Percentiles rank a stretch among this genome's conserved stretches.
Evolutionary conservation across 2,888 invertebrate genomes (phyloP).

Genomic region (Trisateles emortualis): DNA sequence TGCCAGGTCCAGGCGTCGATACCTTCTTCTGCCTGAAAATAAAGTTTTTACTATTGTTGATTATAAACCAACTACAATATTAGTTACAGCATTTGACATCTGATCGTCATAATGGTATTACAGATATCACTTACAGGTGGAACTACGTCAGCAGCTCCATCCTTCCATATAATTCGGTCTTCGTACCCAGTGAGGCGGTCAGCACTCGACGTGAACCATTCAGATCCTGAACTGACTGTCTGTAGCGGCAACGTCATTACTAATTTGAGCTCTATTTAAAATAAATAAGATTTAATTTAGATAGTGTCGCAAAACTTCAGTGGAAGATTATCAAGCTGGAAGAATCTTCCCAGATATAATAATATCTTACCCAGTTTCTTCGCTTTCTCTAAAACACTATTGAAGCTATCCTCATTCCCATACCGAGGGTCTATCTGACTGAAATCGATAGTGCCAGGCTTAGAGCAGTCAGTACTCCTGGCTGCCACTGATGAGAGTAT

Average conservation of each 20-base stretch:
- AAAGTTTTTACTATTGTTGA: not conserved
- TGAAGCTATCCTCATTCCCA: slow-evolving; percentile 89
- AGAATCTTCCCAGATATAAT: not conserved
- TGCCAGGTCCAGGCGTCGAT: slow-evolving; percentile 68
- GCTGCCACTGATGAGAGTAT: slow-evolving; percentile 70
- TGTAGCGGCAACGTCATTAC: slow-evolving; percentile 70
- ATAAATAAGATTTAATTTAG: not conserved
- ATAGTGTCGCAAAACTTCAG: too few species aligned
- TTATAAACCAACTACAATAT: too few species aligned
- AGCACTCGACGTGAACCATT: slow-evolving; percentile 91
- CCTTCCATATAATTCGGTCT: slow-evolving; percentile 92
- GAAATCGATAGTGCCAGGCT: slow-evolving; percentile 92
- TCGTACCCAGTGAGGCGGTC: slow-evolving; percentile 86
- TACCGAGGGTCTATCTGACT: slow-evolving; percentile 89
- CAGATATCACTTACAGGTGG: slow-evolving; percentile 46
- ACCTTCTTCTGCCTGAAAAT: slow-evolving; percentile 43
- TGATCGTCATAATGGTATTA: not conserved
- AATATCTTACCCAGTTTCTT: slow-evolving; percentile 69
- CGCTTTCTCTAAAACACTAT: slow-evolving; percentile 82
- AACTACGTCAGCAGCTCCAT: slow-evolving; percentile 67
- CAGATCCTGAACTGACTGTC: slow-evolving; percentile 89
- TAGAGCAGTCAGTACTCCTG: slow-evolving; percentile 88
- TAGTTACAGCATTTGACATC: too few species aligned
- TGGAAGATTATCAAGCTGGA: too few species aligned
- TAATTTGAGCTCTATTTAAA: slow-evolving; percentile 80